Evolutionary conservation across 2,888 invertebrate species (phyloP).

Genomic region (Macrosoma leucophasiata): DNA sequence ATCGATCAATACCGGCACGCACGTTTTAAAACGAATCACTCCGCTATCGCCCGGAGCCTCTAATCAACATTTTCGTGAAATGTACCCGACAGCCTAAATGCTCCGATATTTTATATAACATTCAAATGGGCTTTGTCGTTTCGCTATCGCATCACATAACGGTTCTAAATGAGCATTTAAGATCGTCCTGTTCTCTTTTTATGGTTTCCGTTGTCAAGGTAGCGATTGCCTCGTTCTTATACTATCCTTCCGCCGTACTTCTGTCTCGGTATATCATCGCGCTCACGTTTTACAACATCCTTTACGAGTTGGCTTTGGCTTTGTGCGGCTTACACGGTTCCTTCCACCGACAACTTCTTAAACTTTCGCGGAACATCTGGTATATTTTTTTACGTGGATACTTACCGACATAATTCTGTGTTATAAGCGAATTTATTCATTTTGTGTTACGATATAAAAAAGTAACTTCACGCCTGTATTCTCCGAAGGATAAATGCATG

Average conservation of each 20-base stretch:
- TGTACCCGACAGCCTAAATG: too few species aligned
- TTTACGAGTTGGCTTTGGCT: constrained; percentile 26
- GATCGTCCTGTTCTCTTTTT: constrained; percentile 19
- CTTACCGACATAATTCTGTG: too few species aligned
- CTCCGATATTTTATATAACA: too few species aligned
- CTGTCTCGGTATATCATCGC: constrained; percentile 26
- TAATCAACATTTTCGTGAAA: constrained; percentile 20
- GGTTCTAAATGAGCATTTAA: constrained; percentile 25
- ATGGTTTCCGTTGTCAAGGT: constrained; percentile 19
- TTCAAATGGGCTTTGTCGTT: too few species aligned
- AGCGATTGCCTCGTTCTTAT: constrained; percentile 20
- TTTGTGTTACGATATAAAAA: too few species aligned
- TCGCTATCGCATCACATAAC: constrained; percentile 9
- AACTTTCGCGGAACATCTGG: too few species aligned
- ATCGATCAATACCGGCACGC: constrained; percentile 13
- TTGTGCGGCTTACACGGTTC: constrained; percentile 25
- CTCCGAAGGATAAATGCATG: too few species aligned
- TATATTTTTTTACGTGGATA: too few species aligned
- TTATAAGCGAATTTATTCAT: too few species aligned
- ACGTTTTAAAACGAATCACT: constrained; percentile 10
- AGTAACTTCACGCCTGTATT: too few species aligned
- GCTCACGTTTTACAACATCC: constrained; percentile 36
- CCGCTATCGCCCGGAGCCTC: too few species aligned
- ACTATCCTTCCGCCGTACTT: constrained; percentile 25
- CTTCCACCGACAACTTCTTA: constrained; percentile 23